A percentile compares a stretch with the other conserved stretches of the same genome.
Conservation (phyloP, 2,797 vertebrate species). For the Cichlasoma orientale region DNA sequence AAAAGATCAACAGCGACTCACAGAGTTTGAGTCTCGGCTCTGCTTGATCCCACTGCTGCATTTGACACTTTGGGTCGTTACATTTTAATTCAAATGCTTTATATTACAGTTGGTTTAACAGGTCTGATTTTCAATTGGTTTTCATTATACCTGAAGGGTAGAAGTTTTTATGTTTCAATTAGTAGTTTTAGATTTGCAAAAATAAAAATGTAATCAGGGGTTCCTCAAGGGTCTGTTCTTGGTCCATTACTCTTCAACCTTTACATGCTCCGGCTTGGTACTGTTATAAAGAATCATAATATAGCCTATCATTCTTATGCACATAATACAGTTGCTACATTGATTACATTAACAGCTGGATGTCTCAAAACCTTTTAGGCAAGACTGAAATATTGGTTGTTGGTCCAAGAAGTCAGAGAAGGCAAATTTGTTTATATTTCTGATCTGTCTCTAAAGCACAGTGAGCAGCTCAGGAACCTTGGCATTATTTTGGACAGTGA, state of each 20-base stretch:
- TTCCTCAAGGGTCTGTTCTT: neutral
- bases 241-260: neutral
- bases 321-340: neutral
- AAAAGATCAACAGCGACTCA: too few species aligned
- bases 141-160: neutral
- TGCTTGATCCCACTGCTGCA: neutral
- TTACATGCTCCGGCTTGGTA: neutral
- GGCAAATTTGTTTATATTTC: neutral
- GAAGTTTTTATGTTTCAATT: neutral
- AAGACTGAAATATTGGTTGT: neutral
- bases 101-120: neutral
- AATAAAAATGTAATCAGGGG: neutral
- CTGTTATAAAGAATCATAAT: neutral
- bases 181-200: neutral
- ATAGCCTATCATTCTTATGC: neutral
- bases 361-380: too few species aligned
- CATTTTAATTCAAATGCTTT: neutral
- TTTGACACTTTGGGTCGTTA: neutral
- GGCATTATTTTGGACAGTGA: neutral
- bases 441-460: neutral
- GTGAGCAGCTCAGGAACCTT: neutral
- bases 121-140: neutral
- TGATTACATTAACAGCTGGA: neutral
- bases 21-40: too few species aligned
- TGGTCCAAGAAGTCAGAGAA: neutral